These are phyloP conservation scores for Myiotriccus ornatus DNA, from an alignment of 2,797 vertebrate species.

Conservation along the genomic window DNA sequence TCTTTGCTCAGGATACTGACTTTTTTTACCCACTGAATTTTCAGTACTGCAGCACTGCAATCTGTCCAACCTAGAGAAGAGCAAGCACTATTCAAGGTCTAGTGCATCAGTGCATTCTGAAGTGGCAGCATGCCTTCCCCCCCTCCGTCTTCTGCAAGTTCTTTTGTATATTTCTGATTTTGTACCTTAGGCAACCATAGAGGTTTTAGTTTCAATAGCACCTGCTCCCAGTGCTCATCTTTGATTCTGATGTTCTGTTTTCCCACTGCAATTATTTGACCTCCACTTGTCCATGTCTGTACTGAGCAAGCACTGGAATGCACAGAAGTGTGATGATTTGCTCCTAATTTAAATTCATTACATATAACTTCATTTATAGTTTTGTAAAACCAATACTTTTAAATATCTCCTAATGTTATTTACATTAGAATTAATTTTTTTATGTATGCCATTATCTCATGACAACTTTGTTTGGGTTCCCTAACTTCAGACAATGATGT, in stretches of 20 bases:
- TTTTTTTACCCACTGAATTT: neutral
- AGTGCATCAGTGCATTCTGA: neutral
- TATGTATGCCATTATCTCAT: neutral
- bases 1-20: neutral
- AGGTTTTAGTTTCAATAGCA: neutral
- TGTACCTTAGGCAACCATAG: neutral
- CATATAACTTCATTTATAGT: neutral
- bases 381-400: neutral
- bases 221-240: neutral
- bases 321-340: neutral
- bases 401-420: neutral
- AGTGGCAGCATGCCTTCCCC: neutral
- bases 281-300: neutral
- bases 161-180: neutral
- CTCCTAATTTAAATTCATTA: neutral
- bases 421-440: neutral
- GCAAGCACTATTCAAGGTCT: neutral
- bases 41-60: neutral
- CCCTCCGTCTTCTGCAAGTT: neutral
- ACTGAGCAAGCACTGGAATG: neutral
- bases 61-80: neutral
- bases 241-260: neutral
- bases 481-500: neutral
- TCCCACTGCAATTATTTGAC: neutral
- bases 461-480: neutral